Conservation (phyloP, 2,113 vertebrate genomes). For the Pogona vitticeps region DNA sequence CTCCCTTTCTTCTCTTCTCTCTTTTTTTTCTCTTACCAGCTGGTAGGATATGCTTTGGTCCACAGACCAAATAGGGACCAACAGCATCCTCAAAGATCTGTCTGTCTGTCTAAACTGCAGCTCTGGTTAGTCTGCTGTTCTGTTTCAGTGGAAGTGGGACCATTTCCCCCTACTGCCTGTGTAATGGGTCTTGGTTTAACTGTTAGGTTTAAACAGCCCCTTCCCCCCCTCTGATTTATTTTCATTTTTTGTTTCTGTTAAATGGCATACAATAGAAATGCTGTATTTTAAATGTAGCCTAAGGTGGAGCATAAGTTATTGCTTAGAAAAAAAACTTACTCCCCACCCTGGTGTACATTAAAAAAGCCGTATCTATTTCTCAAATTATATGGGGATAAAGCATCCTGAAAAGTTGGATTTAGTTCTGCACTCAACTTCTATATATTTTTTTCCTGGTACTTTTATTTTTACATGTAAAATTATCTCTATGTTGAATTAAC, state of each 20-base stretch:
- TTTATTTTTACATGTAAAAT: conserved; percentile 76
- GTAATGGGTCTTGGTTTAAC: conserved; percentile 24
- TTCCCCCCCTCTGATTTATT: neutral
- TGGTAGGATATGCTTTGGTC: neutral
- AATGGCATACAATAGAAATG: conserved; percentile 18
- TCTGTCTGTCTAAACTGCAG: neutral
- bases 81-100: neutral
- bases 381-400: conserved; percentile 68
- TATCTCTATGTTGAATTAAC: conserved; percentile 82
- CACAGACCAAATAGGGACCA: neutral
- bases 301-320: conserved; percentile 68
- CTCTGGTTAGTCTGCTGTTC: neutral
- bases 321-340: conserved; percentile 46
- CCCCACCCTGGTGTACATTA: conserved; percentile 58
- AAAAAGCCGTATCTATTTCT: conserved; percentile 41
- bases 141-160: neutral
- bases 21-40: neutral
- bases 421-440: conserved; percentile 62
- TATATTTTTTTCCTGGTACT: conserved; percentile 70
- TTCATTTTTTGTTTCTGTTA: neutral
- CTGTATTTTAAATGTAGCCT: conserved; percentile 29
- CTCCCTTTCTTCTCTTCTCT: neutral
- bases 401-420: conserved; percentile 64
- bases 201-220: conserved; percentile 29
- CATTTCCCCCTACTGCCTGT: neutral